Percentiles rank a stretch among this genome's conserved stretches.
These are phyloP conservation scores for Corythornis leucogaster DNA, from an alignment of 2,797 vertebrate species.

Conservation along the genomic window DNA sequence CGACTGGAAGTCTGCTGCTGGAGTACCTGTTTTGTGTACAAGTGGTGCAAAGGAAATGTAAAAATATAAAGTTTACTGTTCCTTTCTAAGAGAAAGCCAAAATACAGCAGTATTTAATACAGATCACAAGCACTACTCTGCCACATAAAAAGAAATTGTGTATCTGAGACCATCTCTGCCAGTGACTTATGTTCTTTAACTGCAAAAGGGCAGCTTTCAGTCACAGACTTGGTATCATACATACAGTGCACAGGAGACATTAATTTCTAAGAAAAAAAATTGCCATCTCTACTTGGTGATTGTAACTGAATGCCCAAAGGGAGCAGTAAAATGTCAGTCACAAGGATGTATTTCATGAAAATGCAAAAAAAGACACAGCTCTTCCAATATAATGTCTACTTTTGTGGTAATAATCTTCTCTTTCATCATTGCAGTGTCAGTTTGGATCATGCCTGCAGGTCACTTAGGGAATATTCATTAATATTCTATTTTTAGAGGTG, in stretches of 20 bases:
- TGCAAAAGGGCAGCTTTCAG: background rate
- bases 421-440: background rate
- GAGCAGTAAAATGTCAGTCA: background rate
- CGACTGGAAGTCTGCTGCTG: background rate
- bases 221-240: background rate
- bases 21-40: background rate
- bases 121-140: background rate
- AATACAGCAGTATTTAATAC: background rate
- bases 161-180: background rate
- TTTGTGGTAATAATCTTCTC: background rate
- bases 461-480: background rate
- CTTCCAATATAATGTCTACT: background rate
- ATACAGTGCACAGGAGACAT: background rate
- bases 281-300: background rate
- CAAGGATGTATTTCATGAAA: background rate
- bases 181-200: background rate
- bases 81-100: background rate
- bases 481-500: background rate
- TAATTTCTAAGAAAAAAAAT: background rate
- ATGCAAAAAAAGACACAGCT: background rate
- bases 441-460: background rate
- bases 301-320: background rate
- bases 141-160: background rate
- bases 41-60: background rate
- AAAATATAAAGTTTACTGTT: background rate